Evolutionary conservation across 2,888 invertebrate genomes (phyloP).

Genomic region (Andrena marginata): DNA sequence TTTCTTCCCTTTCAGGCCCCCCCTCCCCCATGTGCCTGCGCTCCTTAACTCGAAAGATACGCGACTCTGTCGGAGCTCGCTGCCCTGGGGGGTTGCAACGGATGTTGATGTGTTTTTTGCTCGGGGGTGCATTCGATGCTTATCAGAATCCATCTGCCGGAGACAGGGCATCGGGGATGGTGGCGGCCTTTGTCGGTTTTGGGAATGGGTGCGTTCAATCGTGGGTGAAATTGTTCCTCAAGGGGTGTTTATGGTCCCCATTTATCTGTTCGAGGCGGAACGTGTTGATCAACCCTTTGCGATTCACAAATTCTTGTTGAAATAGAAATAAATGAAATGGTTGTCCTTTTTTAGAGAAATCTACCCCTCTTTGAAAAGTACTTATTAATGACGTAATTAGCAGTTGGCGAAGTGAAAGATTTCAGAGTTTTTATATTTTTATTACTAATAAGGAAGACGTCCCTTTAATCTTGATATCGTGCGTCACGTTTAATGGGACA

Average conservation of each 20-base stretch:
- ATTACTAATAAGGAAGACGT: neutral
- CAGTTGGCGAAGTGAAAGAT: too few relatives aligned
- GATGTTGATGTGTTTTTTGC: neutral
- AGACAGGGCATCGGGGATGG: neutral
- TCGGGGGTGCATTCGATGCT: slow-evolving; percentile 9
- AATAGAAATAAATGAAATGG: neutral
- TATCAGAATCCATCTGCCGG: slow-evolving; percentile 19
- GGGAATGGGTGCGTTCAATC: neutral
- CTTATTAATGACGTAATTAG: too few relatives aligned
- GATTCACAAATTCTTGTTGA: neutral
- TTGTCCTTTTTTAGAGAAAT: neutral
- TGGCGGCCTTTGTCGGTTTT: neutral
- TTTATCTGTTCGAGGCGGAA: neutral
- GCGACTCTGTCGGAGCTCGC: neutral
- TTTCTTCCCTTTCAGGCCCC: slow-evolving; percentile 13
- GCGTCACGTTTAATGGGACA: too few relatives aligned
- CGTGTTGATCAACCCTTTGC: neutral
- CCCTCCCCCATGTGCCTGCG: slow-evolving; percentile 1
- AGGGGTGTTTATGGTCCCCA: slow-evolving; percentile 4
- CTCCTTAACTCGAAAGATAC: slow-evolving; percentile 17
- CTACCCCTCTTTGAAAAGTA: too few relatives aligned
- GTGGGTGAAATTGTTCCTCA: neutral
- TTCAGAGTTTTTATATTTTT: too few relatives aligned
- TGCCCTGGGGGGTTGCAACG: slow-evolving; percentile 7
- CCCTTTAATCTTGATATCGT: neutral